Evolutionary conservation across 2,888 invertebrate species (phyloP).

Genomic region (Creontiades dilutus): DNA sequence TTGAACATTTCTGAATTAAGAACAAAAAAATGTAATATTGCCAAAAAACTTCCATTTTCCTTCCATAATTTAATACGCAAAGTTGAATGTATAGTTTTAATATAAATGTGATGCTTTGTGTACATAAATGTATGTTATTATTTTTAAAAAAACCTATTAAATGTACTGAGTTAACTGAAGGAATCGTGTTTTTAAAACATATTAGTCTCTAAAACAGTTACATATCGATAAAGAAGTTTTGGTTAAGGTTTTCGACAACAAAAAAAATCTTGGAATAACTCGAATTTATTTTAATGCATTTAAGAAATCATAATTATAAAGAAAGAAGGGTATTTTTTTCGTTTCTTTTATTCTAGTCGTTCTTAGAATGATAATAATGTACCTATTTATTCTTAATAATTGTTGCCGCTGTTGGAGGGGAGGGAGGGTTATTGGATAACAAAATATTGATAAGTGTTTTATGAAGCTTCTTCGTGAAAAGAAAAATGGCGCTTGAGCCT

Average conservation of each 20-base stretch:
- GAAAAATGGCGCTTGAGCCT: too few relatives aligned
- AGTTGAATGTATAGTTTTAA: conserved; percentile 7
- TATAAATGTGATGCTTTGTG: conserved; percentile 55
- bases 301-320: background rate
- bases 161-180: conserved; percentile 47
- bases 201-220: background rate
- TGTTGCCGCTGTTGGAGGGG: too few relatives aligned
- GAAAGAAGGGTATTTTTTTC: conserved; percentile 9
- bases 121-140: conserved; percentile 40
- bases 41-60: conserved; percentile 69
- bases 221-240: background rate
- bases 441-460: too few relatives aligned
- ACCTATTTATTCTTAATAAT: background rate
- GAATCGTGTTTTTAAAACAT: background rate
- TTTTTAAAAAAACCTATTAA: conserved; percentile 46
- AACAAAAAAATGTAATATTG: conserved; percentile 61
- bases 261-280: conserved; percentile 6
- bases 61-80: conserved; percentile 52
- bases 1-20: conserved; percentile 2
- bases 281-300: conserved; percentile 43
- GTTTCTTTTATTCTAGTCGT: conserved; percentile 50
- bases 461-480: too few relatives aligned
- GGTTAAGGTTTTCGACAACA: background rate
- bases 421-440: too few relatives aligned
- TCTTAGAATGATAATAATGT: background rate